Evolutionary conservation across 1,140 invertebrate species (phyloP).

Genomic region (Heliconius hermathena): DNA sequence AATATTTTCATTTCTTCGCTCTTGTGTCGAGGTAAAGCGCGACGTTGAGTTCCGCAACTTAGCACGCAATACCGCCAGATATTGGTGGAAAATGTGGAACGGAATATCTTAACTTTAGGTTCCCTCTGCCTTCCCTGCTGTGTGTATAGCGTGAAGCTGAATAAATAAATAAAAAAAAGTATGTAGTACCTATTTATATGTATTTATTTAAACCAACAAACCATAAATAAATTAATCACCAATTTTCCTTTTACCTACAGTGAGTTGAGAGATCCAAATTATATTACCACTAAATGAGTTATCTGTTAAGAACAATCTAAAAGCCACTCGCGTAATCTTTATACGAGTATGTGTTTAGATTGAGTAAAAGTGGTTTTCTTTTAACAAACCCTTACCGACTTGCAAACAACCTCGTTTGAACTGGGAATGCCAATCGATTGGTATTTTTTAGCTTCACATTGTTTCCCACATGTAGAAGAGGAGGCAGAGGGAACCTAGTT

Average conservation of each 20-base stretch:
- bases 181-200: too few relatives aligned
- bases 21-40: too few relatives aligned
- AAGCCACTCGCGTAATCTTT: slow-evolving; percentile 44
- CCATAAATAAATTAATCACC: background rate
- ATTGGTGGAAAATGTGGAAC: too few relatives aligned
- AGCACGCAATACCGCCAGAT: too few relatives aligned
- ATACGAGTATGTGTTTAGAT: background rate
- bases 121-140: too few relatives aligned
- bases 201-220: background rate
- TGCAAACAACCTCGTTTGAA: slow-evolving; percentile 34
- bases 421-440: slow-evolving; percentile 55
- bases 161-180: too few relatives aligned
- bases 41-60: too few relatives aligned
- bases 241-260: slow-evolving; percentile 8
- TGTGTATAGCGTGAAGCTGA: too few relatives aligned
- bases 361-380: slow-evolving; percentile 44
- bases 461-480: too few relatives aligned
- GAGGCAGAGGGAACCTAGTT: too few relatives aligned
- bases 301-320: slow-evolving; percentile 27
- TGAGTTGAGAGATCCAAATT: slow-evolving; percentile 9
- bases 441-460: slow-evolving; percentile 23
- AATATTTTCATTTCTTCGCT: too few relatives aligned
- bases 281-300: background rate
- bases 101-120: too few relatives aligned
- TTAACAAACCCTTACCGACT: slow-evolving; percentile 50